These are phyloP conservation scores for Elgaria multicarinata DNA, from an alignment of 2,113 vertebrate species.

Conservation along the genomic window DNA sequence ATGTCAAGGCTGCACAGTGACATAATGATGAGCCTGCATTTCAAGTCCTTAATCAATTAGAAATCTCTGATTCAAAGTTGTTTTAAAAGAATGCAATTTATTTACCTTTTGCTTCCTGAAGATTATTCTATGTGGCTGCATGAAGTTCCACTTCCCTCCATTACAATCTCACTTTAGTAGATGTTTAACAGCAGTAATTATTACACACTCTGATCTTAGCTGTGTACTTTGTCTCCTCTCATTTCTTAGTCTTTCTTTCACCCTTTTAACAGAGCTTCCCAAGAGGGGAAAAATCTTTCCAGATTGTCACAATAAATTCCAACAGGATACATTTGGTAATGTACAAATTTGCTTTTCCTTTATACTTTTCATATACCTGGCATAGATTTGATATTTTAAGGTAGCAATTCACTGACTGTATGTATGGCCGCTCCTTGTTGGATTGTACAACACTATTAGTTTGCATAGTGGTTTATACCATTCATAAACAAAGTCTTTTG, in stretches of 20 bases:
- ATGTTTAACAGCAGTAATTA: slow-evolving; percentile 75
- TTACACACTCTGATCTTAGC: slow-evolving; percentile 53
- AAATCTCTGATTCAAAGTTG: slow-evolving; percentile 50
- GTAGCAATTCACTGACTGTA: not conserved
- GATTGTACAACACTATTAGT: not conserved
- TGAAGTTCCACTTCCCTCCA: slow-evolving; percentile 32
- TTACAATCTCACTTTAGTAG: slow-evolving; percentile 57
- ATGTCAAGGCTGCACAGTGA: not conserved
- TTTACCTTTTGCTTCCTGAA: slow-evolving; percentile 19
- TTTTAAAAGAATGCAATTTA: slow-evolving; percentile 45
- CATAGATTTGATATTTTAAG: not conserved
- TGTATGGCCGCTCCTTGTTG: not conserved
- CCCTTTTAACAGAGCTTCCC: slow-evolving; percentile 42
- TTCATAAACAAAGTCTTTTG: not conserved
- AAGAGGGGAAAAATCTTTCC: slow-evolving; percentile 26
- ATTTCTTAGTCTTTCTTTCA: slow-evolving; percentile 38
- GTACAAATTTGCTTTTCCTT: slow-evolving; percentile 55
- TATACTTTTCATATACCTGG: not conserved
- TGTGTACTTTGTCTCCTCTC: slow-evolving; percentile 78
- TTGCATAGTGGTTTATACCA: not conserved
- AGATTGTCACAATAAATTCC: slow-evolving; percentile 36
- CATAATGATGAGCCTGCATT: slow-evolving; percentile 25
- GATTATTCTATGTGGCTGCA: slow-evolving; percentile 27
- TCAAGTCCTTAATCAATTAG: slow-evolving; percentile 51
- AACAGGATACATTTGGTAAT: slow-evolving; percentile 57